Evolutionary conservation across 1,140 invertebrate genomes (phyloP), one percentile per base, ranked within the genome.

Genomic region (Zaprionus ghesquierei): DNA sequence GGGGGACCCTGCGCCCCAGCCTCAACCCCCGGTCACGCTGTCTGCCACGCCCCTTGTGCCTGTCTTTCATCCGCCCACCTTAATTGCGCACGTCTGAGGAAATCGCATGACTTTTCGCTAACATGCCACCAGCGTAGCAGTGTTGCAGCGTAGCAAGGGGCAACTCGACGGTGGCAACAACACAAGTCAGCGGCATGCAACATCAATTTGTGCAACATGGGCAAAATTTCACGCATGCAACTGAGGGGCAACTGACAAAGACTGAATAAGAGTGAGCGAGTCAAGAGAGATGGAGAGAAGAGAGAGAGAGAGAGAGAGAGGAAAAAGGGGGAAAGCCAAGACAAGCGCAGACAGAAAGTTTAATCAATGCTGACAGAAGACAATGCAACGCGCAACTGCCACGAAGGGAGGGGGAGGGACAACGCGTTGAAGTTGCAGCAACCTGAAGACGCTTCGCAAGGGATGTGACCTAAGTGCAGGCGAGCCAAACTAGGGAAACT

Each of bases 361-460:
- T 75, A 75, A 75, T 75, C 73, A 75, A 75, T 71, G 73, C 73
- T 75, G 73, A 75, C 73, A 75, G 73, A 64, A 75, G 73, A 75
- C 73, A 75, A 75, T 75, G 54, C 61, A 54, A 54, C 50, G 33
- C 18, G 33, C 49, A 61, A 41, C 35, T 41, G 35, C 5, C n/a
- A 41, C 35, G 6, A 6, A 18, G 6, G n/a, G 35, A 6, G 35
- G 5, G 13, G n/a, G n/a, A 10, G 27, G 31, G 15, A 4, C 41
- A 50, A 25, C 5, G 35, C 35, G 13, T 38, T 50, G 46, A 13
- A 50, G 46, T 50, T 50, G 46, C 46, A 25, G 46, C 46, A 13
- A 51, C 49, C 22, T 23, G 49, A 51, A 51, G 49, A 51, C 49
- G 18, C 41, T 15, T 41, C 6, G 13, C 35, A 6, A 41, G 35